phyloP scores from a whole-genome alignment of 1,140 invertebrate species.

The Bombus cullumanus region DNA sequence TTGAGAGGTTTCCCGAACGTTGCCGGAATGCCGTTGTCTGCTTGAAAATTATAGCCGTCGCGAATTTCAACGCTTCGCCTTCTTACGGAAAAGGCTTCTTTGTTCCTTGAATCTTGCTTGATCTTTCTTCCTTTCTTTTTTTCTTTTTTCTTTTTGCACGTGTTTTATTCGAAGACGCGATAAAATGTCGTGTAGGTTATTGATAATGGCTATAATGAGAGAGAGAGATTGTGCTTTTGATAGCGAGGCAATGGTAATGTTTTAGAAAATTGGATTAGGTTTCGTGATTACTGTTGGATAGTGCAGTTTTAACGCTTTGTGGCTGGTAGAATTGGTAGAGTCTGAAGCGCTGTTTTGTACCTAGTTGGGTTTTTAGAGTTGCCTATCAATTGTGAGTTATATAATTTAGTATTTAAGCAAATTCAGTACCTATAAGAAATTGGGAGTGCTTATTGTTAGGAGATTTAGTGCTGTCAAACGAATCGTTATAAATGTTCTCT shows the following conservation, averaged over 20 bases:
- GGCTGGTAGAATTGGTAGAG: neutral
- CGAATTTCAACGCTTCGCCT: neutral
- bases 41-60: slow-evolving; percentile 34
- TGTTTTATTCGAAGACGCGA: neutral
- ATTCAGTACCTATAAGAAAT: no score
- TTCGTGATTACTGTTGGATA: neutral
- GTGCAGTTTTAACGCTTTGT: neutral
- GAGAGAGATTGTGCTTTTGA: neutral
- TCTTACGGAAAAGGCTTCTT: neutral
- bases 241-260: neutral
- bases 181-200: neutral
- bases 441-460: no score
- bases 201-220: neutral
- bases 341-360: neutral
- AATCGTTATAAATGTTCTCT: no score
- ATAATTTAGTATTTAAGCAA: no score
- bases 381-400: no score
- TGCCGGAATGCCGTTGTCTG: slow-evolving; percentile 24
- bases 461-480: no score
- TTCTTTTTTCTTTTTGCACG: rapidly evolving
- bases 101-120: slow-evolving; percentile 16
- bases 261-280: neutral
- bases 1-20: slow-evolving; percentile 36
- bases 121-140: no score
- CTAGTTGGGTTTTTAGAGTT: no score